Conservation (phyloP, 2,888 invertebrate species). For the Trisateles emortualis region DNA sequence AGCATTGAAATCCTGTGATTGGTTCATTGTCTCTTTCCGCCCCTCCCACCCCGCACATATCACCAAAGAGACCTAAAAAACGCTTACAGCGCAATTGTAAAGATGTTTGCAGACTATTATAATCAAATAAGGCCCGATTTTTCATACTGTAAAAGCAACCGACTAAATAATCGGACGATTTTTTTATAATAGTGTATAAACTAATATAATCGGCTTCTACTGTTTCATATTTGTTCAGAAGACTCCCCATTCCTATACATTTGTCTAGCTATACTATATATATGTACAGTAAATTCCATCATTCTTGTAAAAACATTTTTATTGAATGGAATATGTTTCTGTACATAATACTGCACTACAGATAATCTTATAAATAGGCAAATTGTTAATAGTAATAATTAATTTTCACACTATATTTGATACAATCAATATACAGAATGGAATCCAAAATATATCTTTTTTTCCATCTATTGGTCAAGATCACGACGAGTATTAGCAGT, state of each 20-base stretch:
- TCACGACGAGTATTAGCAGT: too few species aligned
- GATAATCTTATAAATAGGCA: conserved; percentile 40
- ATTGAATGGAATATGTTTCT: conserved; percentile 24
- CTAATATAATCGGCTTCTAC: too few species aligned
- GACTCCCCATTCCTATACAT: conserved; percentile 10
- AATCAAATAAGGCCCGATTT: too few species aligned
- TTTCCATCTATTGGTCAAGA: too few species aligned
- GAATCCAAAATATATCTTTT: conserved; percentile 16
- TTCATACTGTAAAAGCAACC: too few species aligned
- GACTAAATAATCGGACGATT: too few species aligned
- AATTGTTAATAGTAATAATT: conserved; percentile 32
- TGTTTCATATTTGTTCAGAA: conserved; percentile 31
- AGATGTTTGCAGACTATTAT: too few species aligned
- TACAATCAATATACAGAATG: conserved; percentile 25
- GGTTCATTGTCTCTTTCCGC: too few species aligned
- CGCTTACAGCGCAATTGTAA: too few species aligned
- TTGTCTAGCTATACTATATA: conserved; percentile 19
- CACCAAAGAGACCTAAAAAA: too few species aligned
- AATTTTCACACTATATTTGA: conserved; percentile 31
- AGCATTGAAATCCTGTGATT: too few species aligned
- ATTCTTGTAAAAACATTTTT: conserved; percentile 18
- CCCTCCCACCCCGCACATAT: too few species aligned
- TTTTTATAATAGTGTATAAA: background rate
- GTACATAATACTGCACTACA: conserved; percentile 42
- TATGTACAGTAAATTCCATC: conserved; percentile 25